Evolutionary conservation across 2,113 vertebrate genomes (phyloP).

Genomic region (Prunella himalayana): DNA sequence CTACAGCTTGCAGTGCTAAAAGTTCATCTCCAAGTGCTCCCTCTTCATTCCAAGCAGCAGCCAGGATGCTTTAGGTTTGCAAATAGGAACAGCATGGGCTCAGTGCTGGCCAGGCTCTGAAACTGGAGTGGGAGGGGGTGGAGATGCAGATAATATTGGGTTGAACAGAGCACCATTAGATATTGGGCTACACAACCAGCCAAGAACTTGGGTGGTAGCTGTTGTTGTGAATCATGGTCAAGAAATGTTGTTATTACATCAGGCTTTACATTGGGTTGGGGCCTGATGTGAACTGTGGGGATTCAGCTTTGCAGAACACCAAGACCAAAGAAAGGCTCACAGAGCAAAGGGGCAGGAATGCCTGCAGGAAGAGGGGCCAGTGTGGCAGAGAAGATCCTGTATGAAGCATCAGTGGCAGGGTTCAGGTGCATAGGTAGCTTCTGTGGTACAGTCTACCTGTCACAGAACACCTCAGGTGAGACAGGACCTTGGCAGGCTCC

Average conservation of each 20-base stretch:
- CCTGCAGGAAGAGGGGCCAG: neutral
- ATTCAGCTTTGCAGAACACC: neutral
- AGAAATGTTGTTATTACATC: slow-evolving; percentile 46
- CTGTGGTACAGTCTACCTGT: neutral
- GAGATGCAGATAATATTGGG: neutral
- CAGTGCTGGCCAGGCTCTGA: neutral
- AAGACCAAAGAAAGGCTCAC: neutral
- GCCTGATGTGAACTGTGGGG: neutral
- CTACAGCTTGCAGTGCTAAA: neutral
- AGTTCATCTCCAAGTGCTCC: slow-evolving; percentile 26
- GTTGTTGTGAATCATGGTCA: slow-evolving; percentile 36
- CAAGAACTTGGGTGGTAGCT: slow-evolving; percentile 58
- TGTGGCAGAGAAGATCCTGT: neutral
- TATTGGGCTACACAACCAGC: neutral
- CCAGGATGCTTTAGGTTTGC: neutral
- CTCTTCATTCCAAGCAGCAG: slow-evolving; percentile 13
- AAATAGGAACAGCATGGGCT: neutral
- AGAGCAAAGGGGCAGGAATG: neutral
- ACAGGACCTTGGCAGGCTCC: neutral
- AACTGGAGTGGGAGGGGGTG: neutral
- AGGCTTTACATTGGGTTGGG: neutral
- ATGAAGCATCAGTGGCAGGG: neutral
- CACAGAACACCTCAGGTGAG: neutral
- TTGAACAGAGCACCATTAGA: neutral
- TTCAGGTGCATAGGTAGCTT: neutral